Base-by-base conservation (phyloP, 2,888 invertebrate species). In the Leptopilina drosophilae region DNA sequence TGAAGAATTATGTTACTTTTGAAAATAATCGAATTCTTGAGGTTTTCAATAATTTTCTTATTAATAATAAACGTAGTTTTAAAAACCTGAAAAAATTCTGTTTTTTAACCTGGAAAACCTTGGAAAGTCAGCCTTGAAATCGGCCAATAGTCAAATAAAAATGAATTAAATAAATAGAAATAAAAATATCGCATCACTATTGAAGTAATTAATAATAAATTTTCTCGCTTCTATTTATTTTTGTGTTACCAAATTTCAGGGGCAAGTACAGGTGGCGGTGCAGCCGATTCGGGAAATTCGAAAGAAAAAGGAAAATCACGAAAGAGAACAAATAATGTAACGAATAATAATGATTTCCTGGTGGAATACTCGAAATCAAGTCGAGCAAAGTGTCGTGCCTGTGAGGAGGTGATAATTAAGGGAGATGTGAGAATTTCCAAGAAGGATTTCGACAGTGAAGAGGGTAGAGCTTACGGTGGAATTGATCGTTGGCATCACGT, bases 401-500 rank as follows among this genome's bases (percentile, higher is more conserved):
- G 98, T 92, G 96, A 97, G 83, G 95, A 95, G 80, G 97, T 96
- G 88, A 98, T 99, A 87, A 93, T 94, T 79, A 97, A 97, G 93
- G 92, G 90, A 20, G 93, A 93, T 80, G 95, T 96, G 91, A 90
- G 89, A 69, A 93, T 98, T 73, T 95, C 96, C 1, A 98, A 97
- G 91, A 96, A 96, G 84, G 97, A 97, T 85, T 98, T 93, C 92
- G 96, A 97, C 80, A 95, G 95, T 73, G 96, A 97, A 86, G 93
- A 96, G 26, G 97, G 96, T 0, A 94, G 94, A 87, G 95, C 95
- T 90, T 97, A 95, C 91, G 98, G 98, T 0, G 98, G 97, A 0
- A 94, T 96, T 87, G 95, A 97, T 79, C 93, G 95, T 77, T 99
- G 98, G 98, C 95, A 98, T 91, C 99, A 99, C 92, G 91, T 98